A percentile compares a stretch with the other conserved stretches of the same genome.
Evolutionary conservation across 2,797 vertebrate genomes (phyloP).

Genomic region (Momotus momota): DNA sequence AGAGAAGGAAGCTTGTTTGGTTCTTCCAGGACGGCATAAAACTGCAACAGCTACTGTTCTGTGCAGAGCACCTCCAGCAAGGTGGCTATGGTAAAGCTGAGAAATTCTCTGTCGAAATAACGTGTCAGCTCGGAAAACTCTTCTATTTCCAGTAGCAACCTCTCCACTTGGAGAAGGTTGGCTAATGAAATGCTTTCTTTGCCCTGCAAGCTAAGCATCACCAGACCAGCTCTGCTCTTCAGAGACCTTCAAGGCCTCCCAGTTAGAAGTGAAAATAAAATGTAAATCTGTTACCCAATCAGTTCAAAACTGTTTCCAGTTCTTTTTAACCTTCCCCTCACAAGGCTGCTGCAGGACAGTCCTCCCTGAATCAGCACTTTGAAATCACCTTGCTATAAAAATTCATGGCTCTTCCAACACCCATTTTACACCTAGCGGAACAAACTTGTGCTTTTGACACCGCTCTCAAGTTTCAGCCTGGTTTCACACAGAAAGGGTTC

Average conservation of each 20-base stretch:
- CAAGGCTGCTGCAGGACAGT: background rate
- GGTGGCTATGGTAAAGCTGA: background rate
- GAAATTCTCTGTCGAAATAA: background rate
- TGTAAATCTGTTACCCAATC: background rate
- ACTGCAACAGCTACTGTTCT: background rate
- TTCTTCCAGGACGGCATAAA: background rate
- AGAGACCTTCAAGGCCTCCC: background rate
- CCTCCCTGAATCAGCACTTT: background rate
- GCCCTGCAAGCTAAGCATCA: background rate
- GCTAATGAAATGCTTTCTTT: background rate
- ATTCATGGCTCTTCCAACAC: background rate
- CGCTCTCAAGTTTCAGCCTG: background rate
- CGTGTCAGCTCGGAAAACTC: background rate
- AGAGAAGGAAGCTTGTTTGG: background rate
- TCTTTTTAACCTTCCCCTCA: background rate
- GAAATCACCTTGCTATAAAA: slow-evolving; percentile 11
- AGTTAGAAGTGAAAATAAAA: background rate
- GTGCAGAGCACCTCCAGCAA: rapidly evolving
- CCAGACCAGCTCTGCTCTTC: background rate
- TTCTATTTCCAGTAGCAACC: background rate
- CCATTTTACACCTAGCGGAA: background rate
- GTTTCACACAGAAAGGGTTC: background rate
- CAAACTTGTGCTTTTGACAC: background rate
- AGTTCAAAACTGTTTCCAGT: background rate
- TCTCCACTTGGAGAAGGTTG: background rate